A percentile compares a stretch with the other conserved stretches of the same genome.
phyloP scores from a whole-genome alignment of 2,113 vertebrate genomes.

The Tragelaphus buxtoni region DNA sequence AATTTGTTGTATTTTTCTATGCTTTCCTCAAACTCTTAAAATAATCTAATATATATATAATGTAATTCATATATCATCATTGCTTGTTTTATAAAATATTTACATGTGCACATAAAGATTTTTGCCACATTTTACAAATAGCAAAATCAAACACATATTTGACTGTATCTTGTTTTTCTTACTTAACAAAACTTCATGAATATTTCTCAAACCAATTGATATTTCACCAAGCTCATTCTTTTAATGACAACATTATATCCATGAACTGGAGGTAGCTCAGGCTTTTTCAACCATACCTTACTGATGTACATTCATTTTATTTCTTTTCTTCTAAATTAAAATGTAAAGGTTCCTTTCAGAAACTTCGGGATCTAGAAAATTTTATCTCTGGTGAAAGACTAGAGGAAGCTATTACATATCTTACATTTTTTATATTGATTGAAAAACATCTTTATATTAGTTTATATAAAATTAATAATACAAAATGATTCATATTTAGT shows the following conservation, averaged over 20 bases:
- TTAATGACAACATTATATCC: not conserved
- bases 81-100: not conserved
- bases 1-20: not conserved
- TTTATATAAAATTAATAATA: not conserved
- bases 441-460: not conserved
- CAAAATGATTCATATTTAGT: not conserved
- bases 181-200: not conserved
- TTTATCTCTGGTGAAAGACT: not conserved
- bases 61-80: not conserved
- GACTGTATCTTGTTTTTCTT: not conserved
- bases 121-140: not conserved
- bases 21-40: not conserved
- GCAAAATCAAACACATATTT: not conserved
- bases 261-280: not conserved
- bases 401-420: not conserved
- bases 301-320: not conserved
- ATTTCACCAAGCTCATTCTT: not conserved
- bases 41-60: not conserved
- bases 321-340: not conserved
- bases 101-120: not conserved
- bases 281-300: not conserved
- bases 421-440: not conserved
- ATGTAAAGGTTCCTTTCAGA: not conserved
- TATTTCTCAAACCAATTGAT: not conserved
- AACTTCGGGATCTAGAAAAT: not conserved